phyloP scores from a whole-genome alignment of 2,888 invertebrate genomes.

The Bugula neritina region DNA sequence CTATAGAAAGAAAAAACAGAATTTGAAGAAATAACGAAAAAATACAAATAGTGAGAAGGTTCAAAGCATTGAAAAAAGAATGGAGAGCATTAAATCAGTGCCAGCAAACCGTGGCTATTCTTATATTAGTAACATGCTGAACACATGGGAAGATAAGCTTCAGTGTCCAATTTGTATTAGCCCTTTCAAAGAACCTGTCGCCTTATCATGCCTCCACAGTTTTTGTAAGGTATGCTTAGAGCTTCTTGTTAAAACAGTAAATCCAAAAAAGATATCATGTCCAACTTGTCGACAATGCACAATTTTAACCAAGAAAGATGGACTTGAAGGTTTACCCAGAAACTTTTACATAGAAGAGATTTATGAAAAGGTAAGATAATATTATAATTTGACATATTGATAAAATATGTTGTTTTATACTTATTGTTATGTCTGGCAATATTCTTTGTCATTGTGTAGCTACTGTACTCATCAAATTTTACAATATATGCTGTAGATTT shows the following conservation, averaged over 20 bases:
- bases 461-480: too few relatives aligned
- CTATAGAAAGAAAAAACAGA: too few relatives aligned
- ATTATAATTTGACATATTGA: too few relatives aligned
- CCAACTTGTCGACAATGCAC: constrained; percentile 9
- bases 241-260: constrained; percentile 6
- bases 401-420: too few relatives aligned
- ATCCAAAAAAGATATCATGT: background rate
- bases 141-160: constrained; percentile 18
- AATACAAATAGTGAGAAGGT: background rate
- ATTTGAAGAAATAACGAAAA: background rate
- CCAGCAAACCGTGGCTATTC: background rate
- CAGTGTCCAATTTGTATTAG: constrained; percentile 19
- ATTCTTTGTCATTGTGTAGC: too few relatives aligned
- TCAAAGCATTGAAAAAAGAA: background rate
- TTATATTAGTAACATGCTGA: background rate
- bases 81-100: background rate
- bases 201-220: constrained; percentile 11
- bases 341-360: constrained; percentile 15
- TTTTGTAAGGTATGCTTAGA: constrained; percentile 10
- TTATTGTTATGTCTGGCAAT: too few relatives aligned
- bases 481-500: too few relatives aligned
- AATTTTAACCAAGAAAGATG: background rate
- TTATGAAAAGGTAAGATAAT: constrained; percentile 15
- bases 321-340: background rate
- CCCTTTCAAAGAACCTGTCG: constrained; percentile 10